These are phyloP conservation scores for Actenoides hombroni DNA, from an alignment of 2,113 vertebrate species.

Conservation along the genomic window DNA sequence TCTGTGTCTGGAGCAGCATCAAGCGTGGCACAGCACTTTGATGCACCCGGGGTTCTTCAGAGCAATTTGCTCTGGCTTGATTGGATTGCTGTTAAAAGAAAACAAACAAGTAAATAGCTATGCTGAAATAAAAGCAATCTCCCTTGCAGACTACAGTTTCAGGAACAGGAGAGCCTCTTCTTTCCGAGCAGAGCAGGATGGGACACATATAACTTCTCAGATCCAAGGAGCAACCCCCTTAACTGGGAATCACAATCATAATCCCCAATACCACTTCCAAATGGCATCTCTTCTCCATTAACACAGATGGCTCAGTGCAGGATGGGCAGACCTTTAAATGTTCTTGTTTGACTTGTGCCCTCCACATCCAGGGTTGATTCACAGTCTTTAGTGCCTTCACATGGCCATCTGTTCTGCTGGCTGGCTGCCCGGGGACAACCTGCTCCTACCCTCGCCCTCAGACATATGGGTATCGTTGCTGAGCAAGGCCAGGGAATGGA, in stretches of 20 bases:
- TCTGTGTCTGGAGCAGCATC: not conserved
- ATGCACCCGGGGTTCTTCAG: not conserved
- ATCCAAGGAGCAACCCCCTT: not conserved
- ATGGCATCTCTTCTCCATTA: not conserved
- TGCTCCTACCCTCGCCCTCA: not conserved
- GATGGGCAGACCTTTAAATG: constrained; percentile 35
- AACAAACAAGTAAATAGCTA: not conserved
- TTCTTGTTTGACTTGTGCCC: constrained; percentile 59
- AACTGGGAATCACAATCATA: not conserved
- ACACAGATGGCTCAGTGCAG: not conserved
- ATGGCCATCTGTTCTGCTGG: constrained; percentile 43
- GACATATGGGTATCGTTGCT: not conserved
- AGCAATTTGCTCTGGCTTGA: not conserved
- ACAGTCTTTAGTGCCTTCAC: not conserved
- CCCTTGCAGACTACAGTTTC: not conserved
- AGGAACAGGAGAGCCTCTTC: not conserved
- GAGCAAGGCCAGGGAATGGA: not conserved
- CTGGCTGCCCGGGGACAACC: not conserved
- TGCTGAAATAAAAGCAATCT: not conserved
- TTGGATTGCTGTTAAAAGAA: not conserved
- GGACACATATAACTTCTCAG: not conserved
- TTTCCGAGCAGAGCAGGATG: not conserved
- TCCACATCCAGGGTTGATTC: not conserved
- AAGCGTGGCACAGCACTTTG: not conserved
- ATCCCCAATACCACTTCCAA: not conserved